phyloP scores from a whole-genome alignment of 2,113 vertebrate genomes.

The Dipodomys spectabilis region DNA sequence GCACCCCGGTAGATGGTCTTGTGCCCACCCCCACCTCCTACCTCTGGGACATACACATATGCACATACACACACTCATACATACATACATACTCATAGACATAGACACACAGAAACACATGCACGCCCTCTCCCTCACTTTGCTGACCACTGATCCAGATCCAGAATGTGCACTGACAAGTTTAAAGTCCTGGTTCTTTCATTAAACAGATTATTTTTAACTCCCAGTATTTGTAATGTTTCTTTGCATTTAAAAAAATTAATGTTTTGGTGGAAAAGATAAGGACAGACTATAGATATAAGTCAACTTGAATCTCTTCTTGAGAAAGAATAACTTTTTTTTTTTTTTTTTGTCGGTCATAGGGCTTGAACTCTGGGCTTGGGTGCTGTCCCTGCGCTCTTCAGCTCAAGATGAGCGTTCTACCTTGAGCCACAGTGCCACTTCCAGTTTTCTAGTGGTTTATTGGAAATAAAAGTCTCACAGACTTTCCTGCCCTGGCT shows the following conservation, averaged over 20 bases:
- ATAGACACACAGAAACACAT: no score
- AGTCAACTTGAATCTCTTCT: background rate
- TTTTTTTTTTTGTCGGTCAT: no score
- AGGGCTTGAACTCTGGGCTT: no score
- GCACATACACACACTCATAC: no score
- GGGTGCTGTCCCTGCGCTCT: no score
- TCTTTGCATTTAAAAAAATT: background rate
- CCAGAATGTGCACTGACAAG: constrained; percentile 41
- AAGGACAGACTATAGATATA: background rate
- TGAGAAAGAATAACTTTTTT: background rate
- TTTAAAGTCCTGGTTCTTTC: constrained; percentile 39
- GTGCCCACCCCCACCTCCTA: background rate
- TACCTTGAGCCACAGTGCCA: no score
- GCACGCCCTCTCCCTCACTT: background rate
- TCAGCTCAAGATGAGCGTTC: no score
- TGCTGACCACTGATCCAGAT: constrained; percentile 64
- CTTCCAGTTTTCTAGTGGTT: no score
- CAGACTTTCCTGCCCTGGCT: no score
- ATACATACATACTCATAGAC: no score
- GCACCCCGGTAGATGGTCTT: background rate
- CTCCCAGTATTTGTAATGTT: constrained; percentile 10
- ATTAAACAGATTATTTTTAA: constrained; percentile 41
- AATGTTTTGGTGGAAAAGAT: background rate
- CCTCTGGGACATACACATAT: background rate
- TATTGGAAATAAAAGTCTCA: no score